These are phyloP conservation scores for Calcarius lapponicus DNA, from an alignment of 2,797 vertebrate species.

Conservation along the genomic window DNA sequence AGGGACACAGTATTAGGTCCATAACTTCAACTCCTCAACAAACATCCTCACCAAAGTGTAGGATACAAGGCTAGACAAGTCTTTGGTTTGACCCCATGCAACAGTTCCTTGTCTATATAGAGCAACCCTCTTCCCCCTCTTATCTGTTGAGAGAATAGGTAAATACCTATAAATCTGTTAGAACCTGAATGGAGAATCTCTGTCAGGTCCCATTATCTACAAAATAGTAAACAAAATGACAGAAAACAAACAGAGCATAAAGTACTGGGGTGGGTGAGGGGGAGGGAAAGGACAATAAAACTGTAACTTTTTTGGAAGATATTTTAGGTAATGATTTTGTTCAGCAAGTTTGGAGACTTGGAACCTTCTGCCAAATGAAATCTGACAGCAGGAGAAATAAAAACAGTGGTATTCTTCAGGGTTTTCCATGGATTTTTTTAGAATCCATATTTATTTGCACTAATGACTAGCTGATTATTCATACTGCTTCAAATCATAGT, in stretches of 20 bases:
- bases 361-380: neutral
- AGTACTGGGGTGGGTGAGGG: accelerated
- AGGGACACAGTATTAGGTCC: neutral
- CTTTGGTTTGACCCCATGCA: neutral
- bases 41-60: neutral
- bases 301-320: neutral
- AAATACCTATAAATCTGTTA: neutral
- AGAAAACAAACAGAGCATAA: neutral
- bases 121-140: neutral
- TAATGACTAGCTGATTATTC: constrained; percentile 16
- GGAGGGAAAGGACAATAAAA: neutral
- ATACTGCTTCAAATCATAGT: neutral
- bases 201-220: neutral
- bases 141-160: neutral
- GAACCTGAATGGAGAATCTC: neutral
- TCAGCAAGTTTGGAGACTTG: neutral
- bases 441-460: neutral
- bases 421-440: neutral
- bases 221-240: neutral
- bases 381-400: neutral
- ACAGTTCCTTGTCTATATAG: neutral
- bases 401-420: neutral
- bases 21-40: neutral
- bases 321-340: neutral
- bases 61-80: neutral